A percentile compares a stretch with the other conserved stretches of the same genome.
Conservation (phyloP, 2,888 invertebrate species). For the Achlya flavicornis region DNA sequence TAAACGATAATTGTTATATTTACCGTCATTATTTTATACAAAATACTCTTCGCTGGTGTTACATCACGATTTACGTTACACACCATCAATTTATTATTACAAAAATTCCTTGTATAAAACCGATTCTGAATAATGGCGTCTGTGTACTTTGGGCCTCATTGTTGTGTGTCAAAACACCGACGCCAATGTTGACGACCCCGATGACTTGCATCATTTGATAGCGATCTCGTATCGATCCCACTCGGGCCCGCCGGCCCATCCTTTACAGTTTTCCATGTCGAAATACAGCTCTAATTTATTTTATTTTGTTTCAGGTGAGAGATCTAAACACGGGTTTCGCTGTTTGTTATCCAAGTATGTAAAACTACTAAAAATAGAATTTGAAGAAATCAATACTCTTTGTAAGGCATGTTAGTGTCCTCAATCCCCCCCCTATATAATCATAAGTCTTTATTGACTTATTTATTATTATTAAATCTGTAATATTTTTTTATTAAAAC, state of each 20-base stretch:
- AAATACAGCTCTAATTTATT: constrained; percentile 14
- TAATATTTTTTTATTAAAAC: constrained; percentile 48
- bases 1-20: background rate
- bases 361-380: background rate
- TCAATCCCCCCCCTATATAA: constrained; percentile 31
- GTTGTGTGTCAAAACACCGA: constrained; percentile 66
- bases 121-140: constrained; percentile 42
- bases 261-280: constrained; percentile 27
- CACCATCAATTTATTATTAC: constrained; percentile 34
- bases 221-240: constrained; percentile 64
- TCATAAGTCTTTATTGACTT: constrained; percentile 36
- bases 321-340: constrained; percentile 4
- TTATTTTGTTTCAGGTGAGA: constrained; percentile 41
- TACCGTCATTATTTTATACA: background rate
- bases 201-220: constrained; percentile 70
- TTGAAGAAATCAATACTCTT: constrained; percentile 9
- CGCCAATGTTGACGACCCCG: constrained; percentile 69
- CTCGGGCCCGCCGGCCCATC: constrained; percentile 43
- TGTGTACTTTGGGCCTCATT: constrained; percentile 56
- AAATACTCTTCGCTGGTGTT: constrained; percentile 21
- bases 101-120: constrained; percentile 33
- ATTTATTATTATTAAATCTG: constrained; percentile 23
- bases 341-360: constrained; percentile 18
- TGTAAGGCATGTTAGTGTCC: constrained; percentile 14
- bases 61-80: constrained; percentile 32